Conservation (phyloP, 2,797 vertebrate species). For the Sebastes hopkinsi region DNA sequence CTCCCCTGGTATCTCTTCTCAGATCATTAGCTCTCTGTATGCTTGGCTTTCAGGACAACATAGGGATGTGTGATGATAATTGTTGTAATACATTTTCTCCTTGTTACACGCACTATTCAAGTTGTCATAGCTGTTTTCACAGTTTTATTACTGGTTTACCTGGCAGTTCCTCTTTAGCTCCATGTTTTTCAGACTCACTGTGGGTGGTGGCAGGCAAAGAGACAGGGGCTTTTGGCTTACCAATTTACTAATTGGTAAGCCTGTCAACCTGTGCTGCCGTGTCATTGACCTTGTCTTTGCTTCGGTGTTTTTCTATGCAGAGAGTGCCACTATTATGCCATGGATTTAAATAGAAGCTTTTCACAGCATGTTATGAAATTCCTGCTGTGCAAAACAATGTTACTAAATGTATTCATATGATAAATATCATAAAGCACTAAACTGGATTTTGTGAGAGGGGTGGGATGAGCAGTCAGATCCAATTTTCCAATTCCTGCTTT, state of each 20-base stretch:
- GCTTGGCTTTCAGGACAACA: background rate
- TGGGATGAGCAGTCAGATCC: background rate
- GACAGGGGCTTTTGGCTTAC: conserved; percentile 13
- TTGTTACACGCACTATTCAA: conserved; percentile 6
- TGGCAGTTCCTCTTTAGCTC: conserved; percentile 20
- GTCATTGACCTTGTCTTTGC: conserved; percentile 51
- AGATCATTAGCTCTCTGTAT: conserved; percentile 1
- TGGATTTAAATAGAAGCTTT: conserved; percentile 2
- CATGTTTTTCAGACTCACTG: conserved; percentile 11
- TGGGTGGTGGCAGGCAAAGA: background rate
- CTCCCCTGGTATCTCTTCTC: background rate
- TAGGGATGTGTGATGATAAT: background rate
- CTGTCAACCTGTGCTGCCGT: conserved; percentile 44
- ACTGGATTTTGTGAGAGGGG: background rate
- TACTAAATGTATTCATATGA: background rate
- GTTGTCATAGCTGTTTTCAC: conserved; percentile 3
- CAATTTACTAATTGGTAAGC: conserved; percentile 50
- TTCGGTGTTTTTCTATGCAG: conserved; percentile 33
- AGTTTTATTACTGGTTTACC: conserved; percentile 7
- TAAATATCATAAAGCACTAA: background rate
- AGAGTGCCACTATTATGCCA: conserved; percentile 1
- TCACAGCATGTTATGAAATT: conserved; percentile 1
- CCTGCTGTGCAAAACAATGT: conserved; percentile 6
- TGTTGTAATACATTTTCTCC: conserved; percentile 7
- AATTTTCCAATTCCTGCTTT: background rate